Evolutionary conservation across 2,888 invertebrate species (phyloP).

Genomic region (Cephus pulcher): DNA sequence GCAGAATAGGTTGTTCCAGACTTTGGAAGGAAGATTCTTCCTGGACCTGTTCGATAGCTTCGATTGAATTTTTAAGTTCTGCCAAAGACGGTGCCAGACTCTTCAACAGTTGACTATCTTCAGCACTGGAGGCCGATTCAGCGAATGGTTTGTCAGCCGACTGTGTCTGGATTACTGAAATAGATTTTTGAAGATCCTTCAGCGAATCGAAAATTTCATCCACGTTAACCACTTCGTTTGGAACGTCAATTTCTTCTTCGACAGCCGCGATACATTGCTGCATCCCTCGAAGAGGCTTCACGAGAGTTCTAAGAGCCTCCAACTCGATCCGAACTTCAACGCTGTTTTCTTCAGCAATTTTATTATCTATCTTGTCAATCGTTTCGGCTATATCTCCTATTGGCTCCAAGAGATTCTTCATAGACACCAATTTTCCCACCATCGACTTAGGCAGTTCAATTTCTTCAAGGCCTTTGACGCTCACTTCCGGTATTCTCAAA

Average conservation of each 20-base stretch:
- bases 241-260: conserved; percentile 52
- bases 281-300: conserved; percentile 42
- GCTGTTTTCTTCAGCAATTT: conserved; percentile 13
- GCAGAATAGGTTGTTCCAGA: conserved; percentile 10
- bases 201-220: conserved; percentile 43
- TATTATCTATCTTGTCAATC: conserved; percentile 13
- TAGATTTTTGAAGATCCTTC: conserved; percentile 42
- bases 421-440: neutral
- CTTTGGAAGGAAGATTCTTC: conserved; percentile 5
- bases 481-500: conserved; percentile 11
- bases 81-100: conserved; percentile 14
- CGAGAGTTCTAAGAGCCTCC: conserved; percentile 11
- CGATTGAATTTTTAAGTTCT: conserved; percentile 13
- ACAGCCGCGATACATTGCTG: conserved; percentile 54
- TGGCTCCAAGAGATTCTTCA: conserved; percentile 23
- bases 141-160: conserved; percentile 33
- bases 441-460: neutral
- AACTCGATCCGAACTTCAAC: conserved; percentile 14
- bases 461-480: neutral
- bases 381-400: conserved; percentile 33
- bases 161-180: conserved; percentile 48
- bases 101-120: conserved; percentile 9
- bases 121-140: conserved; percentile 27
- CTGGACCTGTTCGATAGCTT: neutral
- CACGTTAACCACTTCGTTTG: conserved; percentile 29